phyloP scores from a whole-genome alignment of 1,140 invertebrate species.

The Thereuonema tuberculata region DNA sequence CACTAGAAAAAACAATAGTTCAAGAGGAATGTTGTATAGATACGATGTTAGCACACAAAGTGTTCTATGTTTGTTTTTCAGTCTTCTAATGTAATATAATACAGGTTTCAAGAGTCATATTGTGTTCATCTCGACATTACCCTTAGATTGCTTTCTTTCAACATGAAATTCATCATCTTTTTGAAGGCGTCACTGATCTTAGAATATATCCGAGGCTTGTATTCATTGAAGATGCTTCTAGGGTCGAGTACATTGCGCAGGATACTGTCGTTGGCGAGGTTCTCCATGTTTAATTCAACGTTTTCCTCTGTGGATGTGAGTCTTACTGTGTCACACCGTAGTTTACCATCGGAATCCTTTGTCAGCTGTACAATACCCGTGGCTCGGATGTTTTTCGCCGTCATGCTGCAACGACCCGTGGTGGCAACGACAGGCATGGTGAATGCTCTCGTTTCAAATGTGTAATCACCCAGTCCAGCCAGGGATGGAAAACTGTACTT shows the following conservation, averaged over 20 bases:
- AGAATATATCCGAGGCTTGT: neutral
- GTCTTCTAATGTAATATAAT: no score
- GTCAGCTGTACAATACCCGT: neutral
- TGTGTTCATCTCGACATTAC: no score
- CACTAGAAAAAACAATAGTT: no score
- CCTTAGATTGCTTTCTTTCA: no score
- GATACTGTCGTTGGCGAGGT: neutral
- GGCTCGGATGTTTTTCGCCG: neutral
- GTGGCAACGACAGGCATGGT: neutral
- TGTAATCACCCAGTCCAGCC: neutral
- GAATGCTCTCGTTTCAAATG: neutral
- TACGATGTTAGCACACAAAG: no score
- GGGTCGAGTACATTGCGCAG: neutral
- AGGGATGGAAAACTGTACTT: neutral
- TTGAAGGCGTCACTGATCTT: conserved; percentile 2
- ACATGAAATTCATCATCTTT: neutral
- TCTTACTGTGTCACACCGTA: neutral
- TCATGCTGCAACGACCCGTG: neutral
- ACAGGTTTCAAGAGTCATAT: no score
- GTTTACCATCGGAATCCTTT: neutral
- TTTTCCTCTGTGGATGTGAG: neutral
- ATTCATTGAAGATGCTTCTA: neutral
- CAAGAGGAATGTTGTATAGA: no score
- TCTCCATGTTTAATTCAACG: neutral
- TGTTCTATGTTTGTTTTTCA: no score